Evolutionary conservation across 2,113 vertebrate species (phyloP), one percentile per base, ranked within the genome.

Genomic region (Orcinus orca): DNA sequence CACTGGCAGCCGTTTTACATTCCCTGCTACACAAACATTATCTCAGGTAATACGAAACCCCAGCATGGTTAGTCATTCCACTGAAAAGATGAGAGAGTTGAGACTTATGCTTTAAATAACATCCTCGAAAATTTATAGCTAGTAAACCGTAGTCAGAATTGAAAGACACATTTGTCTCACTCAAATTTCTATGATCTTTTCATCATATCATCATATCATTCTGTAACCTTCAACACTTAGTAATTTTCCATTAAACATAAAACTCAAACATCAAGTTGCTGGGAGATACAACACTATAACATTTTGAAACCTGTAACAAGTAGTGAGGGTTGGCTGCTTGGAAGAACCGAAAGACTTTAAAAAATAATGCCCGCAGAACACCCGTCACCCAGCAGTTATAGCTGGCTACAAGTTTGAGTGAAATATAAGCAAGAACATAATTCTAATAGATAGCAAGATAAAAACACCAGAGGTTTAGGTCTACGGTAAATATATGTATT

Each of bases 181-280:
- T 88, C 65, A 88, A 68, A 80, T 95, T 44, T 96, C 80, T 67
- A 4, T 41, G 29, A 3, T 87, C 29, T 65, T 91, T 80, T 62
- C 20, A n/a, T 74, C 20, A 67, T 68, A 55, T 29, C n/a, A 15
- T 41, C 9, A 17, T 77, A 20, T 41, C 10, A 17, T 77, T 21
- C 74, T 47, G 25, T 62, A 77, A 41, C 31, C 60, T 94, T 92
- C 25, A 74, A 88, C 79, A 63, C 60, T 29, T 47, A 14, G 10
- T 71, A 91, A 82, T 82, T 97, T 90, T 79, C 67, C 33, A 63
- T 73, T 82, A 77, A 96, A 73, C 17, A 36, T 76, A 50, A 96
- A 83, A 63, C 50, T 31, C 47, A 58, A 77, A 67, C 36, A 23
- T 88, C 62, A 90, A 86, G 53, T 58, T 94, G 38, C 85, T 93